Percentiles rank a stretch among this genome's conserved stretches.
Evolutionary conservation across 2,113 vertebrate genomes (phyloP).

Genomic region (Malaclemys terrapin): DNA sequence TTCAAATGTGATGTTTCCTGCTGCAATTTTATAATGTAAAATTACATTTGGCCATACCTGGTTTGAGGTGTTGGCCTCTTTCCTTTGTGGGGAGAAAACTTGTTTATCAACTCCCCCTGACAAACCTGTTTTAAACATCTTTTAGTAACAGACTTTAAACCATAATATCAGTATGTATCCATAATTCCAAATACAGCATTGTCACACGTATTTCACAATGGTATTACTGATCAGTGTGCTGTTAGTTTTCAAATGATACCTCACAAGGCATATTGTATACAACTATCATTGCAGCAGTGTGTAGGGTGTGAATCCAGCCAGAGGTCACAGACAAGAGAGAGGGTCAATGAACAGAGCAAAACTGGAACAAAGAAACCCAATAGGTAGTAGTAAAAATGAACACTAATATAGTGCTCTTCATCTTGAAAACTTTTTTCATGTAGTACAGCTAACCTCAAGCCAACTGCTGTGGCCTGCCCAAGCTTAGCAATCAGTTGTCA

Average conservation of each 20-base stretch:
- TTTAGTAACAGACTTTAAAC: not conserved
- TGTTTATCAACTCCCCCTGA: not conserved
- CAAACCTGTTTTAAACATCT: not conserved
- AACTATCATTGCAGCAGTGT: not conserved
- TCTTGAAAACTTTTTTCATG: not conserved
- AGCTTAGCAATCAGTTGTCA: conserved; percentile 5
- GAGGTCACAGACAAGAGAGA: not conserved
- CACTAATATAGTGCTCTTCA: not conserved
- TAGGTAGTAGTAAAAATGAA: not conserved
- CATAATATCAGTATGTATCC: not conserved
- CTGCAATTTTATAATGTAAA: not conserved
- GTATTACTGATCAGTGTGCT: not conserved
- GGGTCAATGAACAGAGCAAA: not conserved
- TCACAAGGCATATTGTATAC: not conserved
- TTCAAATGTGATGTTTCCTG: not conserved
- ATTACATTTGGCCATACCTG: not conserved
- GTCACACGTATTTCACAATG: not conserved
- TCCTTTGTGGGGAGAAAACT: not conserved
- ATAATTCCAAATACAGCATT: not conserved
- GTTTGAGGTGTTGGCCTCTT: not conserved
- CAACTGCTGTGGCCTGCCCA: not conserved
- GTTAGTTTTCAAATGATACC: not conserved
- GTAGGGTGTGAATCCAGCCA: not conserved
- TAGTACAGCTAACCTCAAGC: rapidly evolving
- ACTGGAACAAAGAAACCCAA: not conserved